Conservation (phyloP, 2,797 vertebrate species). For the Petrocephalus sullivani region DNA sequence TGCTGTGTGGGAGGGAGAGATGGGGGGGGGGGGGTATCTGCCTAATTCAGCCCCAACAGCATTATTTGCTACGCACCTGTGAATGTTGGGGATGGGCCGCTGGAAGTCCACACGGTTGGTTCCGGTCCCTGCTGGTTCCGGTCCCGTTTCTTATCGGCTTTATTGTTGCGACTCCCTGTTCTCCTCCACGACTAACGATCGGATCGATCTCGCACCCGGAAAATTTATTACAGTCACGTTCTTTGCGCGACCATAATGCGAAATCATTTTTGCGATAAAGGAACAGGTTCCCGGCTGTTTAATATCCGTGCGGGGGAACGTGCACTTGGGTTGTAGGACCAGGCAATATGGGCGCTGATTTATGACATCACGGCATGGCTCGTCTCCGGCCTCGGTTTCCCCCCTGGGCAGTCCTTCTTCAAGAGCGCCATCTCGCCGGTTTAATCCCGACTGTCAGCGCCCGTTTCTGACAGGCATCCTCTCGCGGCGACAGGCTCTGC, state of each 20-base stretch:
- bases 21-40: neutral
- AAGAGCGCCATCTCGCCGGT: neutral
- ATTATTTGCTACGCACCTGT: conserved; percentile 9
- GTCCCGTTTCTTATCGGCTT: neutral
- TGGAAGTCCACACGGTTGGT: neutral
- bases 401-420: neutral
- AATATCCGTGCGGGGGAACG: neutral
- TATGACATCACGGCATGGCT: neutral
- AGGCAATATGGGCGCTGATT: neutral
- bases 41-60: conserved; percentile 3
- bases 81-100: neutral
- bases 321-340: neutral
- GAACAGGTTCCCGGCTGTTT: neutral
- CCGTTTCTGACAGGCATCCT: neutral
- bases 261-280: neutral
- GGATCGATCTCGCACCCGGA: neutral
- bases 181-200: neutral
- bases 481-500: neutral
- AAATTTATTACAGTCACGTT: neutral
- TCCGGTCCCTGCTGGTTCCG: neutral
- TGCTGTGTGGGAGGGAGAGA: neutral
- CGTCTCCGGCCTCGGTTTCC: neutral
- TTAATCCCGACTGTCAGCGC: neutral
- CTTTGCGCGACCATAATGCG: neutral
- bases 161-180: neutral